A percentile compares a stretch with the other conserved stretches of the same genome.
phyloP scores from a whole-genome alignment of 37 sponge, comb jelly and placozoan species.

The Halisarca cf. caerulea region DNA sequence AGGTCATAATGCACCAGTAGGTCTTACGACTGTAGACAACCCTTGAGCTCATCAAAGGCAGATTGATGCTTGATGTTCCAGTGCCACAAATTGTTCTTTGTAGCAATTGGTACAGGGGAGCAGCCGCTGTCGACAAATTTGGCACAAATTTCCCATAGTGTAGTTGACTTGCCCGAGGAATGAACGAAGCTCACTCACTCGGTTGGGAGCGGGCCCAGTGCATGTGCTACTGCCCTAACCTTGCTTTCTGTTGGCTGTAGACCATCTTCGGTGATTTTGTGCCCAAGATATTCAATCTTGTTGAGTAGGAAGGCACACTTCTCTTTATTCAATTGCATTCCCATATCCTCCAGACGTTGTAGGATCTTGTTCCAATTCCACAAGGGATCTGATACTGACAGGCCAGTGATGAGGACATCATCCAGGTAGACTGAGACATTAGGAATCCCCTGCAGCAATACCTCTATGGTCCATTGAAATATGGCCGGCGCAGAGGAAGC shows the following conservation, averaged over 20 bases:
- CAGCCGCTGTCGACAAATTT: no score
- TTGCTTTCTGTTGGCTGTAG: slow-evolving; percentile 6
- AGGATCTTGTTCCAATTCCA: neutral
- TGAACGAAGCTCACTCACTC: neutral
- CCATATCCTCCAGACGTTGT: neutral
- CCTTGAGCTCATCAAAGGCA: no score
- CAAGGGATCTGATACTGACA: neutral
- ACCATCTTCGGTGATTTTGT: neutral
- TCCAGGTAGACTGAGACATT: slow-evolving; percentile 24
- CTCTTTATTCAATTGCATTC: neutral
- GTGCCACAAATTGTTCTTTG: no score
- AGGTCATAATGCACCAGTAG: no score
- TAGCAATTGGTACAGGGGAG: no score
- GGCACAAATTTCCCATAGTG: no score
- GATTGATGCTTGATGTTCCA: no score
- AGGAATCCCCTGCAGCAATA: neutral
- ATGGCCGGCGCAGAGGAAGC: slow-evolving; percentile 5
- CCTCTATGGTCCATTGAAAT: slow-evolving; percentile 13
- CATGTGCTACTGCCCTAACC: neutral
- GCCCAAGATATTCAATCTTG: slow-evolving; percentile 14
- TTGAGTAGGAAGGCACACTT: slow-evolving; percentile 3
- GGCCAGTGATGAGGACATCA: slow-evolving; percentile 20
- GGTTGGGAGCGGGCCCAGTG: neutral
- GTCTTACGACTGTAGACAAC: no score
- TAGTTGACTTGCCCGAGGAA: no score